Conservation (phyloP, 2,113 vertebrate species). For the Acanthochromis polyacanthus region DNA sequence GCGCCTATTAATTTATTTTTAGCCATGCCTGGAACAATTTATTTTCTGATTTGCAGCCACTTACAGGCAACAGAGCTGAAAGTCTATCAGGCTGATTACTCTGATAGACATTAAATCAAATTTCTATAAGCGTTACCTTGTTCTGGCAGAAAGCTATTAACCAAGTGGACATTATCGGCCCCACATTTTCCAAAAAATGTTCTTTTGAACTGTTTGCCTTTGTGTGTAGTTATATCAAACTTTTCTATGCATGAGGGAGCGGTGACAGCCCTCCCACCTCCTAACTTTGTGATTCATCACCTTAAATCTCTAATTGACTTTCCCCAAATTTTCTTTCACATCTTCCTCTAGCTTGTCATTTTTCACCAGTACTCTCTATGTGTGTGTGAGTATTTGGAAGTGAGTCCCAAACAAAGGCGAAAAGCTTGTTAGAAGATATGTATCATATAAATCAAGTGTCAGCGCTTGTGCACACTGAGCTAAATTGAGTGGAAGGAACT, state of each 20-base stretch:
- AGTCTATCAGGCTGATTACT: conserved; percentile 20
- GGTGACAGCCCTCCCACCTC: conserved; percentile 14
- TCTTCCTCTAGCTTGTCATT: conserved; percentile 9
- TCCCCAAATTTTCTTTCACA: conserved; percentile 8
- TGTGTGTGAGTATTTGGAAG: conserved; percentile 15
- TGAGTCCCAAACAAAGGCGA: conserved; percentile 38
- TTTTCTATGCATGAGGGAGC: conserved; percentile 11
- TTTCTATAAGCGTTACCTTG: conserved; percentile 13
- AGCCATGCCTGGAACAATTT: conserved; percentile 11
- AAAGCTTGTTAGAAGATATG: conserved; percentile 66
- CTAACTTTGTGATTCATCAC: conserved; percentile 44
- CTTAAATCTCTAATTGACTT: conserved; percentile 38
- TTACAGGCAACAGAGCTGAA: not conserved
- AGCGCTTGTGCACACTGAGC: conserved; percentile 50
- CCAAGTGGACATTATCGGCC: conserved; percentile 17
- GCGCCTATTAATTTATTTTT: conserved; percentile 11
- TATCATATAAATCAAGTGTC: conserved; percentile 69
- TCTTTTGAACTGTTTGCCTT: not conserved
- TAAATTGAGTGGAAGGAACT: conserved; percentile 73
- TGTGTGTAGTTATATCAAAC: not conserved
- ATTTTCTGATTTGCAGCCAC: conserved; percentile 8
- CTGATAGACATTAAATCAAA: conserved; percentile 27
- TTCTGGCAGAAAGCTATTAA: conserved; percentile 42
- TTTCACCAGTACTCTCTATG: not conserved
- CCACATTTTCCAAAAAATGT: conserved; percentile 2